Percentiles rank a stretch among this genome's conserved stretches.
Evolutionary conservation across 2,113 vertebrate genomes (phyloP).

Genomic region (Vulpes vulpes): DNA sequence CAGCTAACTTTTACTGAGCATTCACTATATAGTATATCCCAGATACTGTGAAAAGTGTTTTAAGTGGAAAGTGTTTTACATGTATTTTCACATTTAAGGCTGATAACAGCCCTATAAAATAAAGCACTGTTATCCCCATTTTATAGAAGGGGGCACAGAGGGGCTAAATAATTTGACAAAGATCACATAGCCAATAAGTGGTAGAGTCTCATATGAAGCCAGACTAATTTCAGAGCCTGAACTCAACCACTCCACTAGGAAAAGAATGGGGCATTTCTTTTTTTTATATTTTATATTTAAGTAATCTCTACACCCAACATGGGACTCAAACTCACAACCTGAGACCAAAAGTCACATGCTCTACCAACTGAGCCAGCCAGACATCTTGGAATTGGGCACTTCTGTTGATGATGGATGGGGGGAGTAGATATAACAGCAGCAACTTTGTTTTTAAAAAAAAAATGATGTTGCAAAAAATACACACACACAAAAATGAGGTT

Average conservation of each 20-base stretch:
- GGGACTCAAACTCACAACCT: not conserved
- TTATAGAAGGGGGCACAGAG: constrained; percentile 4
- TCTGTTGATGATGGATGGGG: not conserved
- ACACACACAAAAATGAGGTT: not conserved
- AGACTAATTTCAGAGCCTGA: constrained; percentile 38
- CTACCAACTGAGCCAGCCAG: not conserved
- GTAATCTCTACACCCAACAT: not conserved
- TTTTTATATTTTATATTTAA: not conserved
- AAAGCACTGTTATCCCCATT: not conserved
- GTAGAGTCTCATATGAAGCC: not conserved
- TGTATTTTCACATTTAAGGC: constrained; percentile 31
- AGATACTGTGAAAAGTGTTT: not conserved
- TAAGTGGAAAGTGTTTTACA: constrained; percentile 16
- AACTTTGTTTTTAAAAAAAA: not conserved
- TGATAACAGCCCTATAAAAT: not conserved
- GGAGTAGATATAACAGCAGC: not conserved
- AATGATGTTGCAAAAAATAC: not conserved
- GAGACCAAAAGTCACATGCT: not conserved
- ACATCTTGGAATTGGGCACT: not conserved
- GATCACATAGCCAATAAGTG: not conserved
- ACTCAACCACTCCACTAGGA: not conserved
- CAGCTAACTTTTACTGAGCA: not conserved
- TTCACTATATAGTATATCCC: not conserved
- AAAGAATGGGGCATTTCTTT: constrained; percentile 26
- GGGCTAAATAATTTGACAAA: constrained; percentile 50